These are phyloP conservation scores for Montipora cactus DNA, from an alignment of 64 coral and sea anemone species.

Conservation along the genomic window DNA sequence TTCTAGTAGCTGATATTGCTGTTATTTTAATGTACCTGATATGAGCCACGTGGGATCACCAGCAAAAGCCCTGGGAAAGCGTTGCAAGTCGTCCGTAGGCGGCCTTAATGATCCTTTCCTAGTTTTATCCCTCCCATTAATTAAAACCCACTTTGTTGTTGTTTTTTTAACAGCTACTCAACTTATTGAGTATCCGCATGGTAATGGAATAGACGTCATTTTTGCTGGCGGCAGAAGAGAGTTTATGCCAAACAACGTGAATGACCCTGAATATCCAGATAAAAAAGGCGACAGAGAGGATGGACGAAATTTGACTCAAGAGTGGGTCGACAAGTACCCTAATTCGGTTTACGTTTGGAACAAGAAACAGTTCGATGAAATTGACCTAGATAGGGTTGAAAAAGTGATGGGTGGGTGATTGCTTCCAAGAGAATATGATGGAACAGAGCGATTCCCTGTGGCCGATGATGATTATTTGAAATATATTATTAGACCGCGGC, in stretches of 20 bases:
- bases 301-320: constrained; percentile 81
- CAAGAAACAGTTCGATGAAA: constrained; percentile 75
- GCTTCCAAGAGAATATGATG: too few species aligned
- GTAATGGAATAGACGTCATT: constrained; percentile 91
- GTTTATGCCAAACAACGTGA: constrained; percentile 72
- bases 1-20: too few species aligned
- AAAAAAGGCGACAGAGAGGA: constrained; percentile 63
- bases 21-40: too few species aligned
- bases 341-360: constrained; percentile 85
- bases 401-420: constrained; percentile 77
- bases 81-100: too few species aligned
- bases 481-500: too few species aligned
- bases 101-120: too few species aligned
- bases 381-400: constrained; percentile 74
- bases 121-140: too few species aligned
- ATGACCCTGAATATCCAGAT: constrained; percentile 61
- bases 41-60: too few species aligned
- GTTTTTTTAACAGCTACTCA: constrained; percentile 74
- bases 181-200: constrained; percentile 85
- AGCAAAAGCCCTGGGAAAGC: too few species aligned
- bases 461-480: too few species aligned
- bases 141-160: too few species aligned
- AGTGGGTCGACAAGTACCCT: constrained; percentile 68
- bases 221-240: constrained; percentile 82
- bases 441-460: too few species aligned